Evolutionary conservation across 1,140 invertebrate genomes (phyloP), one percentile per base, ranked within the genome.

Genomic region (Drosophila biarmipes): DNA sequence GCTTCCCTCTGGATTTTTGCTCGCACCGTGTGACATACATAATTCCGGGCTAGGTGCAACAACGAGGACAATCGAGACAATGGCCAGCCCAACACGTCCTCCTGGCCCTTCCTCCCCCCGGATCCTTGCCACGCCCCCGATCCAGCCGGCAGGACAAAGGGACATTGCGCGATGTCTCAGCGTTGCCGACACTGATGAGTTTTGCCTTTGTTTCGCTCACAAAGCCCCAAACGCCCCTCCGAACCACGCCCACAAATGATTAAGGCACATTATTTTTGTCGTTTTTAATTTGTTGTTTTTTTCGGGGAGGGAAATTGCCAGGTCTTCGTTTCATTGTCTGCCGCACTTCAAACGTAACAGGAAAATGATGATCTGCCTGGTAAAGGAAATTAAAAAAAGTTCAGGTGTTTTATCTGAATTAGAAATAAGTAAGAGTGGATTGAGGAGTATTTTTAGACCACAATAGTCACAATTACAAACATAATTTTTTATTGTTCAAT

Each of bases 251-350:
- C 78, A 74, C 69, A 71, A 86, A 82, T 87, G 77, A 73, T 62
- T 78, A 71, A 66, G 76, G 80, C 72, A 55, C 80, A 75, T 79
- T 73, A 77, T 86, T 85, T 82, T 87, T 87, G 84, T 87, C 84
- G 84, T 82, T 89, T 82, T 87, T 87, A 87, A 87, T 87, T 87
- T 89, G 79, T 76, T 73, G 58, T 56, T 31, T 51, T 56, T 63
- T 17, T 2, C 6, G 35, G 31, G 34, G 29, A 11, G 31, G 35
- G 73, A 73, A 86, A 86, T 81, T 80, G 68, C 81, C 71, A 72
- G 49, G 43, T 37, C 63, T 34, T 40, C 15, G n/a, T 58, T 17
- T 61, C 81, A 77, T 89, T 89, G 84, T 87, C 64, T 79, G 64
- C 54, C 59, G 57, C 63, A 89, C 84, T 80, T 84, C 79, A 89